phyloP scores from a whole-genome alignment of 2,797 vertebrate genomes.

The Argyrosomus regius region DNA sequence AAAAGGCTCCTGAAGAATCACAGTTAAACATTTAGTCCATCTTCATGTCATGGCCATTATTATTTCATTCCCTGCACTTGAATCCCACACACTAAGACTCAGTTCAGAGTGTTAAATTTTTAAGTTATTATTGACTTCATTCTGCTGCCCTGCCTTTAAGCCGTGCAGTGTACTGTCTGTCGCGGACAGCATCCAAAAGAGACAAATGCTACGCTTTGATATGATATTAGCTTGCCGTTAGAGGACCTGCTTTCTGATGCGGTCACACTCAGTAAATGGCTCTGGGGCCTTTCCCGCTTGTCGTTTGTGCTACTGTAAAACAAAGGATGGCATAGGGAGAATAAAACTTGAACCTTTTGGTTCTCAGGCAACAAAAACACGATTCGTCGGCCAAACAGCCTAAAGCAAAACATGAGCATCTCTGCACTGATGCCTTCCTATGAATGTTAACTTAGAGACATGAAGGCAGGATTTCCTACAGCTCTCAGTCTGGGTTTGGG shows the following conservation, averaged over 20 bases:
- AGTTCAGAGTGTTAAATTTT: conserved; percentile 22
- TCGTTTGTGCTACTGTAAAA: conserved; percentile 42
- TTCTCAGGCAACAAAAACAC: conserved; percentile 28
- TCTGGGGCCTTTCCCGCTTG: conserved; percentile 32
- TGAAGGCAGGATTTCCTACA: conserved; percentile 8
- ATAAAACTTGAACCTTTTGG: conserved; percentile 33
- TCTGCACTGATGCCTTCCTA: conserved; percentile 23
- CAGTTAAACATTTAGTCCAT: conserved; percentile 12
- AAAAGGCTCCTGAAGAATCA: conserved; percentile 21
- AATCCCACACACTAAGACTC: neutral
- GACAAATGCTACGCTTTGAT: conserved; percentile 52
- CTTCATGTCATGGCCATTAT: neutral
- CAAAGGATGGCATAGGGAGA: conserved; percentile 39
- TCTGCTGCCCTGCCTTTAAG: conserved; percentile 35
- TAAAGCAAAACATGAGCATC: conserved; percentile 38
- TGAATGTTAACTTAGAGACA: conserved; percentile 47
- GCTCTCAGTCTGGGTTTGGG: conserved; percentile 18
- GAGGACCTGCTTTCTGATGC: conserved; percentile 37
- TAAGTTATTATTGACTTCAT: conserved; percentile 28
- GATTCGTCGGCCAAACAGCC: conserved; percentile 33
- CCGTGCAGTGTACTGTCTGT: neutral
- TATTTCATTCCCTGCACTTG: neutral
- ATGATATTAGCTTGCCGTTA: conserved; percentile 39
- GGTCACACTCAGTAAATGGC: conserved; percentile 37
- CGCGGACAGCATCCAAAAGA: conserved; percentile 33